These are phyloP conservation scores for Scylla paramamosain DNA, from an alignment of 1,140 invertebrate genomes.

Conservation along the genomic window DNA sequence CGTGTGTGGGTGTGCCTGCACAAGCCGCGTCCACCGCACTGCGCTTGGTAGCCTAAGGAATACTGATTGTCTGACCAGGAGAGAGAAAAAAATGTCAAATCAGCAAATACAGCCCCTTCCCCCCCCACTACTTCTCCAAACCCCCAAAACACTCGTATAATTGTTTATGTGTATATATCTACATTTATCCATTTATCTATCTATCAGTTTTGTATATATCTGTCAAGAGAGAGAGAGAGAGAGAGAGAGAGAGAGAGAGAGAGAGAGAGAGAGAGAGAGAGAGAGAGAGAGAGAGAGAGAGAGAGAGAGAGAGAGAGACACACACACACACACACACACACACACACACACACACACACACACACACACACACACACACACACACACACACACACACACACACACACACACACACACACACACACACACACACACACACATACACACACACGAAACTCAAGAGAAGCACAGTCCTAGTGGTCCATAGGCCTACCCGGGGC, in stretches of 20 bases:
- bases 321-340: background rate
- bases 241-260: constrained; percentile 52
- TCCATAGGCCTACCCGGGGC: no score
- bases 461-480: no score
- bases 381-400: background rate
- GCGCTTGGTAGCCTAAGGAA: no score
- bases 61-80: no score
- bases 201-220: no score
- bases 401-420: background rate
- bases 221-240: constrained; percentile 8
- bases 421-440: background rate
- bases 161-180: constrained; percentile 38
- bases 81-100: no score
- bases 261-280: constrained; percentile 52
- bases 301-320: background rate
- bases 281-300: constrained; percentile 26
- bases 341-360: constrained; percentile 13
- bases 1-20: background rate
- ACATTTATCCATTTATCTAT: background rate
- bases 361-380: background rate
- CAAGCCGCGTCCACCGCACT: no score
- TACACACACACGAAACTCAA: background rate
- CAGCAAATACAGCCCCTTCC: background rate
- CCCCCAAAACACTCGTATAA: background rate
- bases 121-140: background rate